Base-by-base conservation (phyloP, 2,113 vertebrate genomes). In the Pavo muticus region DNA sequence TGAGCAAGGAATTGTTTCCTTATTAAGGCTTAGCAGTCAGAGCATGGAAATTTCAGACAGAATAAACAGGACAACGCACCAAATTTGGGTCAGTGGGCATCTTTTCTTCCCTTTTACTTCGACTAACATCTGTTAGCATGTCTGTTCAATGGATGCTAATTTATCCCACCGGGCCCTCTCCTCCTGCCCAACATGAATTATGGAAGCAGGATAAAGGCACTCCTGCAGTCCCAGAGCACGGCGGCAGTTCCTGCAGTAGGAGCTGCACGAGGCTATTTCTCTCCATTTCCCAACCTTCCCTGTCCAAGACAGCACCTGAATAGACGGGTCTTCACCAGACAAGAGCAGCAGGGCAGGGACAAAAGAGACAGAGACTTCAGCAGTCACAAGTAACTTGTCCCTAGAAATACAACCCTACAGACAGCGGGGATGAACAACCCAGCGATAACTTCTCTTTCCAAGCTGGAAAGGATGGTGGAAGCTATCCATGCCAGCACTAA, bases 51-150 rank as follows among this genome's bases (percentile, higher is more conserved):
- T 57, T 57, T 10, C 82, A 80, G 70, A 75, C 88, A 59, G 25
- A 57, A 19, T 10, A 48, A 81, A 54, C 61, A 70, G 92, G 67
- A 69, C 77, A 37, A 37, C 7, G 7, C 3, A 64, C 69, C 44
- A 88, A 93, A 87, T 88, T 32, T 76, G 78, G 87, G 94, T 96
- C 96, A 97, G 54, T 63, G 63, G 84, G 67, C 87, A 81, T 78
- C n/a, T 65, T 79, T 77, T 73, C 87, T 90, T 85, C 54, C 68
- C 25, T 76, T 84, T 65, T 70, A 59, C 69, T 78, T 78, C 5
- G 2, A 72, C 69, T 86, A 57, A 83, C 82, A 76, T 90, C 85
- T 96, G 92, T 72, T 47, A 85, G 67, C 39, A 82, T 3, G 12
- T 29, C 77, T 70, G 48, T 19, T 57, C 71, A 47, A 3, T 14